Evolutionary conservation across 2,888 invertebrate genomes (phyloP).

Genomic region (Phengaris arion): DNA sequence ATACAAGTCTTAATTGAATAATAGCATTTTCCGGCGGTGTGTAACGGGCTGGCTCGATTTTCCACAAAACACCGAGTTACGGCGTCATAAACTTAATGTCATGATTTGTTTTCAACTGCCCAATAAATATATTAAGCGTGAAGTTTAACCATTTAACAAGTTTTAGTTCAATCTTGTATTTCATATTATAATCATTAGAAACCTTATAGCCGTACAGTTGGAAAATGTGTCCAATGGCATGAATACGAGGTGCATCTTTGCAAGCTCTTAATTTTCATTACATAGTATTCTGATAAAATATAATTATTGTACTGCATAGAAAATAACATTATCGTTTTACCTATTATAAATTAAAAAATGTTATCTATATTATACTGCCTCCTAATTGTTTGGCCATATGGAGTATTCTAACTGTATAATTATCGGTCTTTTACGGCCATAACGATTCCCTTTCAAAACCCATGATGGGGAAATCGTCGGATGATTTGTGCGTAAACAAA

Average conservation of each 20-base stretch:
- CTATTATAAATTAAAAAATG: no score
- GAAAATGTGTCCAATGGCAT: no score
- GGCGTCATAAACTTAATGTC: slow-evolving; percentile 36
- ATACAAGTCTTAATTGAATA: slow-evolving; percentile 35
- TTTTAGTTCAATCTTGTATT: slow-evolving; percentile 13
- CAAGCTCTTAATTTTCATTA: no score
- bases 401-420: not conserved
- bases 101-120: slow-evolving; percentile 31
- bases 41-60: slow-evolving; percentile 32
- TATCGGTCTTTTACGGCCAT: not conserved
- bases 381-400: not conserved
- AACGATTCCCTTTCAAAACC: slow-evolving; percentile 7
- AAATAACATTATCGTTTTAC: no score
- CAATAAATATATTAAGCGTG: slow-evolving; percentile 31
- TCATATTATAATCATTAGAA: no score
- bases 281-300: no score
- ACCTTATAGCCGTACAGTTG: no score
- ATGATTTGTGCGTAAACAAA: slow-evolving; percentile 52
- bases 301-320: no score
- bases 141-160: slow-evolving; percentile 25
- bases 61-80: slow-evolving; percentile 34
- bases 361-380: not conserved
- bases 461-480: not conserved
- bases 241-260: not conserved
- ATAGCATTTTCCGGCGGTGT: slow-evolving; percentile 30